Evolutionary conservation across 2,888 invertebrate species (phyloP).

Genomic region (Pantelozetes paolii): DNA sequence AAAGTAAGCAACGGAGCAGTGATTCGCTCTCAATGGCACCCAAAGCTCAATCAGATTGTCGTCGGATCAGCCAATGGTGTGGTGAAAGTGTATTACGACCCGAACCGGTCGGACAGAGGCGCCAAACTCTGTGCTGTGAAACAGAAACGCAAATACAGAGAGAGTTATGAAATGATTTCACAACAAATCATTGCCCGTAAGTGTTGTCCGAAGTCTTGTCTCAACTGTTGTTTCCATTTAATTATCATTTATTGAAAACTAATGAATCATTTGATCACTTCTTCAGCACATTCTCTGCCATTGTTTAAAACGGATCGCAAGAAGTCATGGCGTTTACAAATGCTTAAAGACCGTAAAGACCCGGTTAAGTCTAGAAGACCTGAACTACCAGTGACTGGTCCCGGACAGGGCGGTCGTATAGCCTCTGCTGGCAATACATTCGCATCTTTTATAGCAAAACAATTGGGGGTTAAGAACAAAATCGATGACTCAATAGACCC

Average conservation of each 20-base stretch:
- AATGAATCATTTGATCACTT: too few species aligned
- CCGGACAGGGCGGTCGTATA: conserved; percentile 74
- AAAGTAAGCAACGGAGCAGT: conserved; percentile 70
- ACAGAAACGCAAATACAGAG: conserved; percentile 46
- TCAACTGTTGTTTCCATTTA: conserved; percentile 20
- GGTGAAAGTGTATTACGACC: conserved; percentile 86
- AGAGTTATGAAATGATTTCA: conserved; percentile 61
- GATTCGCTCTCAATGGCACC: conserved; percentile 89
- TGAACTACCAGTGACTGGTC: conserved; percentile 58
- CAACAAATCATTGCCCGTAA: conserved; percentile 86
- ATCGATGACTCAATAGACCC: conserved; percentile 88
- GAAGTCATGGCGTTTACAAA: conserved; percentile 78
- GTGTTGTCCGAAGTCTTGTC: conserved; percentile 45
- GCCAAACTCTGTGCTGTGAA: conserved; percentile 84
- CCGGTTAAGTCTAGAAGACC: conserved; percentile 58
- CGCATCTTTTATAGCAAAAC: conserved; percentile 92
- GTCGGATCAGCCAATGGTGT: conserved; percentile 85
- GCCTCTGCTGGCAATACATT: conserved; percentile 92
- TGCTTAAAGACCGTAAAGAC: conserved; percentile 79
- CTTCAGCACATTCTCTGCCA: conserved; percentile 75
- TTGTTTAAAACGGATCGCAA: conserved; percentile 88
- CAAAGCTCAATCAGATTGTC: conserved; percentile 93
- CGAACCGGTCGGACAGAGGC: conserved; percentile 76
- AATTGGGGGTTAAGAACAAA: conserved; percentile 77
- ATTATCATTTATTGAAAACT: conserved; percentile 29